Percentiles rank a stretch among this genome's conserved stretches.
phyloP scores from a whole-genome alignment of 2,888 invertebrate species.

The Julus scanicus region DNA sequence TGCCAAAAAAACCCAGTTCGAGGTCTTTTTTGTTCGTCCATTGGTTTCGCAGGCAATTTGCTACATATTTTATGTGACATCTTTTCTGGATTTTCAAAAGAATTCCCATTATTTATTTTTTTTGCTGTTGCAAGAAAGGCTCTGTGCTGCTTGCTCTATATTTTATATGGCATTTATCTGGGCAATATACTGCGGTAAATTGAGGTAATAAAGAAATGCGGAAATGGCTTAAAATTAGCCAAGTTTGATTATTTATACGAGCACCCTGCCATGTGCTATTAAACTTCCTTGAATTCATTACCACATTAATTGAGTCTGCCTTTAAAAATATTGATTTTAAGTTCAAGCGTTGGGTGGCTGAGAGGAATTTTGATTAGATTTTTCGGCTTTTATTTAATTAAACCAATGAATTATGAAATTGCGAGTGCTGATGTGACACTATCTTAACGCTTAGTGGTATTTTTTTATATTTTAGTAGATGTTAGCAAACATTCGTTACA shows the following conservation, averaged over 20 bases:
- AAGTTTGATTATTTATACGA: neutral
- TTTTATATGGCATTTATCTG: no score
- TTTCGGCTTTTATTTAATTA: neutral
- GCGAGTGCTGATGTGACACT: neutral
- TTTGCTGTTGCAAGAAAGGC: no score
- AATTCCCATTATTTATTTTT: no score
- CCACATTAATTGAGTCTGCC: neutral
- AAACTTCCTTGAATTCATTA: neutral
- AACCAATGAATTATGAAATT: neutral
- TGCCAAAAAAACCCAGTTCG: no score
- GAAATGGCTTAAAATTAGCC: neutral
- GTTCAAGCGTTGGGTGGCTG: neutral
- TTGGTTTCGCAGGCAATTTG: no score
- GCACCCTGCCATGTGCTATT: no score
- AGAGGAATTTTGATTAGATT: neutral
- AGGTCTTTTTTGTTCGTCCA: no score
- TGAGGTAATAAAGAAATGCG: neutral
- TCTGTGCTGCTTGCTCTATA: no score
- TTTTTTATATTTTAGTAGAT: neutral
- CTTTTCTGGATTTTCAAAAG: no score
- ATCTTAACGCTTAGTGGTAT: neutral
- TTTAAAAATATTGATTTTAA: neutral
- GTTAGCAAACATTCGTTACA: neutral
- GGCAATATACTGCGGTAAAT: neutral
- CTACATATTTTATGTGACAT: no score